Percentiles rank a stretch among this genome's conserved stretches.
Evolutionary conservation across 2,113 vertebrate species (phyloP).

Genomic region (Cairina moschata): DNA sequence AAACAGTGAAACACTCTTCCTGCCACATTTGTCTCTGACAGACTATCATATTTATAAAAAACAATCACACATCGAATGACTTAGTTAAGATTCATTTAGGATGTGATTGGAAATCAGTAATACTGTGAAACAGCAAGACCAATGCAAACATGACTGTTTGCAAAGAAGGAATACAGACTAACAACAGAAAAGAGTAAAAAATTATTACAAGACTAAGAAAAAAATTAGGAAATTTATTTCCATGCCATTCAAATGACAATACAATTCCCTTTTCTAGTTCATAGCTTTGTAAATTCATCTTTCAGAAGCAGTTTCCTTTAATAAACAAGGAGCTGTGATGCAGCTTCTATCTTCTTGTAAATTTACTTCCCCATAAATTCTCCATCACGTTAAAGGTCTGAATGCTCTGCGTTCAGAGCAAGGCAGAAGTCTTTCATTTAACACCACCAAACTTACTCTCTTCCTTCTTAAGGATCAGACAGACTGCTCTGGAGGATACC

Average conservation of each 20-base stretch:
- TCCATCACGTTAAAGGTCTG: not conserved
- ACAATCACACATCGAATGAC: not conserved
- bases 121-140: not conserved
- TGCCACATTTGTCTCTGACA: not conserved
- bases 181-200: not conserved
- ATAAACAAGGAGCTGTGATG: not conserved
- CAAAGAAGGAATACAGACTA: not conserved
- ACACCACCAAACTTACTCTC: not conserved
- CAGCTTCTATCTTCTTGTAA: not conserved
- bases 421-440: not conserved
- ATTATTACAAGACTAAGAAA: not conserved
- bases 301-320: not conserved
- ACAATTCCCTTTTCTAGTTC: not conserved
- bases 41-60: not conserved
- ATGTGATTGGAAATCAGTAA: not conserved
- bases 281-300: not conserved
- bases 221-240: not conserved
- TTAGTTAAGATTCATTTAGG: not conserved
- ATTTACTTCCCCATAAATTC: not conserved
- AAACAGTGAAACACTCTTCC: not conserved
- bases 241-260: not conserved
- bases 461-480: not conserved
- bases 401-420: not conserved
- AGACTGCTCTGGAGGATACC: conserved; percentile 16
- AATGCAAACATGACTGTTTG: not conserved